Conservation (phyloP, 1,140 invertebrate genomes). For the Berghia stephanieae region DNA sequence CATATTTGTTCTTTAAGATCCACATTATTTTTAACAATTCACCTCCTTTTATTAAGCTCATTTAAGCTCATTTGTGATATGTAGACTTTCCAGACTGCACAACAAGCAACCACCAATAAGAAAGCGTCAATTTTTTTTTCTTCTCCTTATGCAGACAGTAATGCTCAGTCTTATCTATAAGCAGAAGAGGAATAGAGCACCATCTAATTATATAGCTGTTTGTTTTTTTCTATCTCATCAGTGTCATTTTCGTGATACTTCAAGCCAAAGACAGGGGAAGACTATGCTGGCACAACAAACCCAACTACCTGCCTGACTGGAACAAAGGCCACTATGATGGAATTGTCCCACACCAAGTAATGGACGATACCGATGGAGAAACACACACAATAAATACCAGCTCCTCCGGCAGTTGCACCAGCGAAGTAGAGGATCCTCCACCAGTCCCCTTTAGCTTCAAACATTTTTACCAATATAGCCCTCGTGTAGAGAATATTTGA, state of each 20-base stretch:
- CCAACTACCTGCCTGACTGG: slow-evolving; percentile 42
- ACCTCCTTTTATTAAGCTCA: background rate
- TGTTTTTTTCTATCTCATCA: slow-evolving; percentile 29
- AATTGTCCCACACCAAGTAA: slow-evolving; percentile 31
- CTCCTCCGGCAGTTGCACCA: no score
- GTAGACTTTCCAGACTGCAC: background rate
- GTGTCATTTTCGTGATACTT: slow-evolving; percentile 51
- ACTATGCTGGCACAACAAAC: slow-evolving; percentile 55
- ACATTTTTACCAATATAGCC: no score
- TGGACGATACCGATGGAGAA: slow-evolving; percentile 2
- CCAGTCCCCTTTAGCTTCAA: no score
- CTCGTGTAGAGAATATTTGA: no score
- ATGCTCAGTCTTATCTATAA: no score
- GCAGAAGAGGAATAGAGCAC: no score
- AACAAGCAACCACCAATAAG: background rate
- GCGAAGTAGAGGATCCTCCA: no score
- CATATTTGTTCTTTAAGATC: no score
- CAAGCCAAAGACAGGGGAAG: slow-evolving; percentile 50
- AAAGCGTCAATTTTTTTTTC: no score
- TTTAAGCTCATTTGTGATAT: background rate
- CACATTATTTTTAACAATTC: no score
- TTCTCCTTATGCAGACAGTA: background rate
- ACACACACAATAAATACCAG: no score
- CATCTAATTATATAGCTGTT: background rate
- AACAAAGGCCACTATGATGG: slow-evolving; percentile 54